Conservation (phyloP, 2,888 invertebrate genomes). For the Clivina fossor region DNA sequence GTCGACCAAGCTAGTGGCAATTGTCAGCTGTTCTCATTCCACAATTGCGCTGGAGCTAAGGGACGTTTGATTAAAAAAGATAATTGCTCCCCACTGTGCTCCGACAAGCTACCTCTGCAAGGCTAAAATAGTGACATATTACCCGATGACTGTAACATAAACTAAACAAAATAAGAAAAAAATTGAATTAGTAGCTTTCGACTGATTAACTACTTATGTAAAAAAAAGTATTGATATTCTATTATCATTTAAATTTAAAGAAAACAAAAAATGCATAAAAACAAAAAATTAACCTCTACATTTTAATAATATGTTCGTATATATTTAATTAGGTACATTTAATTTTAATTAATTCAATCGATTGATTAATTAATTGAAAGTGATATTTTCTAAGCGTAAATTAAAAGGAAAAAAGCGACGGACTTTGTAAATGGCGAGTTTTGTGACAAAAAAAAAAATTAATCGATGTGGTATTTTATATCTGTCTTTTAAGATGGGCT, state of each 20-base stretch:
- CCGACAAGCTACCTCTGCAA: constrained; percentile 25
- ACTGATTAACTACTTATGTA: constrained; percentile 27
- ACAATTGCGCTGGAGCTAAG: constrained; percentile 20
- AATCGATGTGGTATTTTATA: constrained; percentile 1
- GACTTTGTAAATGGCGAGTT: constrained; percentile 7
- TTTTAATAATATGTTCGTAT: constrained; percentile 3
- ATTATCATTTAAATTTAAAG: too few species aligned
- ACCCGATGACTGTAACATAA: constrained; percentile 1
- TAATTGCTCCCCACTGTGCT: not conserved
- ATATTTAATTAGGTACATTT: constrained; percentile 11
- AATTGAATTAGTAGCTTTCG: constrained; percentile 20
- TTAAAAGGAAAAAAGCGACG: too few species aligned
- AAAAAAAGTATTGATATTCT: constrained; percentile 15
- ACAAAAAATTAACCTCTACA: too few species aligned
- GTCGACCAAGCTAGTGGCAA: constrained; percentile 48
- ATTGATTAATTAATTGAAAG: constrained; percentile 23
- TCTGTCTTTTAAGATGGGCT: not conserved
- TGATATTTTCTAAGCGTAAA: constrained; percentile 19
- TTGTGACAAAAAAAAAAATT: not conserved
- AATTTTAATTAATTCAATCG: too few species aligned
- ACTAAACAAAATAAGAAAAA: not conserved
- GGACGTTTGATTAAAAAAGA: too few species aligned
- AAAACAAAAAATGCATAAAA: too few species aligned
- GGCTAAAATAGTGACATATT: constrained; percentile 24
- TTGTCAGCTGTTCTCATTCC: constrained; percentile 45